Evolutionary conservation across 1,140 invertebrate species (phyloP).

Genomic region (Stratiolaelaps scimitus): DNA sequence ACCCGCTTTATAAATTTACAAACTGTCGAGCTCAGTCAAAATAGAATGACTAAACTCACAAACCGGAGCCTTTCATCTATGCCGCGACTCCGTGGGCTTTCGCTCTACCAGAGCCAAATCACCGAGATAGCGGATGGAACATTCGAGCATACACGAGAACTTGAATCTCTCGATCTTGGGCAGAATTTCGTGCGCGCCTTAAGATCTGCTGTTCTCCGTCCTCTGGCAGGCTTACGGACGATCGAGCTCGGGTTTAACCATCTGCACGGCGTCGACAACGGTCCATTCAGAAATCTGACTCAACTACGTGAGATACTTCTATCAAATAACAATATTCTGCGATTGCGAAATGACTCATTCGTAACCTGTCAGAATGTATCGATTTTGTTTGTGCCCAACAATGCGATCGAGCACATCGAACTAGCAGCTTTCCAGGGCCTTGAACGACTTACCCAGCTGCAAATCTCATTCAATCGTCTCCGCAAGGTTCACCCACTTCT

Average conservation of each 20-base stretch:
- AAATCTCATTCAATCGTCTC: slow-evolving; percentile 73
- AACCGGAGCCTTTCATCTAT: slow-evolving; percentile 63
- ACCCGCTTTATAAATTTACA: slow-evolving; percentile 55
- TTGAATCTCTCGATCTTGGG: slow-evolving; percentile 72
- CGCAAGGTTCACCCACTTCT: slow-evolving; percentile 57
- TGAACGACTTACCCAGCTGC: slow-evolving; percentile 61
- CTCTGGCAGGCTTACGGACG: slow-evolving; percentile 58
- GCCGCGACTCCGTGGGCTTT: slow-evolving; percentile 60
- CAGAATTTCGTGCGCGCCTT: slow-evolving; percentile 58
- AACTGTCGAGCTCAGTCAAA: slow-evolving; percentile 70
- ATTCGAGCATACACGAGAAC: slow-evolving; percentile 55
- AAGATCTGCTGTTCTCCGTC: slow-evolving; percentile 49
- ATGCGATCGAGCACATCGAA: slow-evolving; percentile 64
- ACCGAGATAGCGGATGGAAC: slow-evolving; percentile 56
- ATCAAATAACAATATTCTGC: slow-evolving; percentile 77
- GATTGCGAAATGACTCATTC: slow-evolving; percentile 66
- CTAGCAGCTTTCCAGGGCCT: slow-evolving; percentile 56
- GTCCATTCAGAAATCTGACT: slow-evolving; percentile 61
- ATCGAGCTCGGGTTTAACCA: slow-evolving; percentile 79
- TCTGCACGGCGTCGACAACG: slow-evolving; percentile 58
- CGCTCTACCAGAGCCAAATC: slow-evolving; percentile 68
- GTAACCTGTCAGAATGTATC: slow-evolving; percentile 57
- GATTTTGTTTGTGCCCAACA: slow-evolving; percentile 72
- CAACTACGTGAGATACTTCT: slow-evolving; percentile 66
- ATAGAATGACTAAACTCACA: slow-evolving; percentile 59